Conservation (phyloP, 2,888 invertebrate genomes). For the Conomelus anceps region DNA sequence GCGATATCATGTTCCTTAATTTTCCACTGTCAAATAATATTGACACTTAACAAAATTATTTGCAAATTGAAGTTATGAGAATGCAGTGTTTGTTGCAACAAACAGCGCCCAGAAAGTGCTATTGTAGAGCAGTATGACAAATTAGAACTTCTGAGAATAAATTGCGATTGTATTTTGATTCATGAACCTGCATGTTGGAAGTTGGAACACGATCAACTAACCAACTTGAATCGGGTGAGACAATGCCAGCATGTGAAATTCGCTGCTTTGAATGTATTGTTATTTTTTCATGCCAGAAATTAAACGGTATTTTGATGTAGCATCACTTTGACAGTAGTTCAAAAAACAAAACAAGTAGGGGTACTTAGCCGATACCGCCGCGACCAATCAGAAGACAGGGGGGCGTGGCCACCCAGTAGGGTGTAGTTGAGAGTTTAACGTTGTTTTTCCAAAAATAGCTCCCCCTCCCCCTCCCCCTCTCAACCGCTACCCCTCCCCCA, state of each 20-base stretch:
- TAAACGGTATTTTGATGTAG: neutral
- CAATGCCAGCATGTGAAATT: neutral
- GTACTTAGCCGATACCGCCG: too few species aligned
- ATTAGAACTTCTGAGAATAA: neutral
- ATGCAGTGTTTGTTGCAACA: neutral
- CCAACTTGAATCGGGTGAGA: neutral
- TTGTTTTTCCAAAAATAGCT: too few species aligned
- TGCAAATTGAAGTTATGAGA: neutral
- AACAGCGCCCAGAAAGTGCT: neutral
- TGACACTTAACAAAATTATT: neutral
- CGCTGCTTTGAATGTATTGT: neutral
- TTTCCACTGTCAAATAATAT: neutral
- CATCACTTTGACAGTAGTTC: neutral
- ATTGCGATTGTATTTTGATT: neutral
- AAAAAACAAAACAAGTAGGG: neutral
- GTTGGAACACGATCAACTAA: neutral
- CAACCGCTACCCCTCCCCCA: too few species aligned
- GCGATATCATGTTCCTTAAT: neutral
- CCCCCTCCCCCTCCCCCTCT: too few species aligned
- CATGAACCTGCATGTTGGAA: neutral
- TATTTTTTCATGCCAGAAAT: neutral
- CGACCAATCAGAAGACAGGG: too few species aligned
- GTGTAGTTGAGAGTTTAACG: too few species aligned
- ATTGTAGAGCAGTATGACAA: neutral
- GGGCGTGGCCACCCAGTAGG: too few species aligned